These are phyloP conservation scores for Cantharis nigra DNA, from an alignment of 2,888 invertebrate species.

Conservation along the genomic window DNA sequence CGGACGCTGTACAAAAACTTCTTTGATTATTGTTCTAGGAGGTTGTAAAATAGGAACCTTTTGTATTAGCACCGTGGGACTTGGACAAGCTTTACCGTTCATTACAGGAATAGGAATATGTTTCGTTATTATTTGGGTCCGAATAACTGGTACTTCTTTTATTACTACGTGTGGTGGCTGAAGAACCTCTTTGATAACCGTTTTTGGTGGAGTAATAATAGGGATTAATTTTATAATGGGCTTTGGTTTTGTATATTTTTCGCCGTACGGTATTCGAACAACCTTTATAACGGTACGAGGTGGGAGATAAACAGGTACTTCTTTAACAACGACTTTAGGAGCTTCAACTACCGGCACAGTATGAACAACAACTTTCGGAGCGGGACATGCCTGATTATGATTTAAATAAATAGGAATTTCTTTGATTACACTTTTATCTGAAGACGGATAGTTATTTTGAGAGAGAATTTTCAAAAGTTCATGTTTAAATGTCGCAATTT, in stretches of 20 bases:
- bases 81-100: background rate
- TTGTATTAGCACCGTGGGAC: background rate
- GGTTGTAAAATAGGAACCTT: background rate
- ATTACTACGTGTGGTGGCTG: background rate
- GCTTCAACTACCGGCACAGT: constrained; percentile 9
- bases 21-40: background rate
- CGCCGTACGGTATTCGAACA: background rate
- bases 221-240: background rate
- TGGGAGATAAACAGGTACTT: constrained; percentile 8
- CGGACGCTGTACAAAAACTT: background rate
- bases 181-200: background rate
- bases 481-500: background rate
- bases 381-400: background rate
- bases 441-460: background rate
- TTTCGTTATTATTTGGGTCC: background rate
- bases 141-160: background rate
- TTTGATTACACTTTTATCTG: background rate
- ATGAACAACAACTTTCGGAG: constrained; percentile 4
- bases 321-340: constrained; percentile 10
- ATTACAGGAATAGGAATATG: background rate
- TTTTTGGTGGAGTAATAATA: background rate
- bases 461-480: background rate
- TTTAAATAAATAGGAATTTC: constrained; percentile 12
- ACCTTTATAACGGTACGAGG: background rate
- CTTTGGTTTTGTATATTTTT: background rate